Evolutionary conservation across 2,113 vertebrate genomes (phyloP), one percentile per base, ranked within the genome.

Genomic region (Paradoxurus hermaphroditus): DNA sequence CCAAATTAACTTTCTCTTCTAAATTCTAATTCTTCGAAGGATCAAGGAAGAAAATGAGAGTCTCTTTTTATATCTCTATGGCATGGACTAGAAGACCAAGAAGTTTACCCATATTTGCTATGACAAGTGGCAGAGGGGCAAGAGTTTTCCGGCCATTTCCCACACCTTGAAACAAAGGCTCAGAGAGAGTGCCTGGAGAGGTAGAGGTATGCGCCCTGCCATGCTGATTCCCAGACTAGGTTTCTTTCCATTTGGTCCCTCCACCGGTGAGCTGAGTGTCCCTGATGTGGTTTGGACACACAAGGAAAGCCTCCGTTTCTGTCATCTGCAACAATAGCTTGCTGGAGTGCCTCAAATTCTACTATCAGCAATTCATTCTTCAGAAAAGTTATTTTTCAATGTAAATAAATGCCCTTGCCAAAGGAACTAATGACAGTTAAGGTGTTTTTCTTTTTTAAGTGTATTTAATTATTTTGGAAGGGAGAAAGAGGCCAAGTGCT

Each of bases 1-100:
- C 49, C 63, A 87, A 93, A 84, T 94, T 90, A 84, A 86, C 46
- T 67, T 94, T 91, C 36, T 84, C 19, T 86, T n/a, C 51, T 95
- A 89, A 94, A 82, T 92, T 79, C 23, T 51, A 90, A 36, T 77
- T 94, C 72, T 79, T 90, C 34, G 49, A 93, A 86, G 36, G 92
- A 91, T 95, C 25, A 51, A 86, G 49, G 93, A 85, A 82, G 19
- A 85, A 92, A 95, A 94, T 14, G 4, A 90, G 41, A 96, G 86
- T 82, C n/a, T 19, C 11, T n/a, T 56, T 79, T 90, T 85, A 12
- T 78, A 70, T 86, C 49, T 77, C 1, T n/a, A 51, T 75, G 31
- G 7, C 63, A 29, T 77, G 36, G 84, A 29, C 14, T 56, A 72
- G 73, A 87, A 90, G 39, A 89, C 16, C 29, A 59, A 95, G 81